Percentiles rank a stretch among this genome's conserved stretches.
These are phyloP conservation scores for Taurulus bubalis DNA, from an alignment of 2,113 vertebrate species.

Conservation along the genomic window DNA sequence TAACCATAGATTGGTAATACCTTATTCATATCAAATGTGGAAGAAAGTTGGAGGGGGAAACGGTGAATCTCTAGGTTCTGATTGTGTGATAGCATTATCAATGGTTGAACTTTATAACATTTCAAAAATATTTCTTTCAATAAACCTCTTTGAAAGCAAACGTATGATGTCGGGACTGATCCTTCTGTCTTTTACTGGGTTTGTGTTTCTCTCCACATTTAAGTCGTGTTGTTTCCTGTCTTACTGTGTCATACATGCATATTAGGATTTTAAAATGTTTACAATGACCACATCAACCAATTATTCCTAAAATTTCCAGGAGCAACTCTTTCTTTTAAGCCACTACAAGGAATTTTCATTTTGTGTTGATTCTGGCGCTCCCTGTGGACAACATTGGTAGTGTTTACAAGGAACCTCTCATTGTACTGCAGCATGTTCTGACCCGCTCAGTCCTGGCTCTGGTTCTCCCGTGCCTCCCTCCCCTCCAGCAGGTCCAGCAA, in stretches of 20 bases:
- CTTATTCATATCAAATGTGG: conserved; percentile 71
- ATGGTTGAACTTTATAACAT: conserved; percentile 83
- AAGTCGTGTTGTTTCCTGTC: background rate
- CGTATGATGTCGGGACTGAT: conserved; percentile 11
- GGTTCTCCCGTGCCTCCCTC: too few relatives aligned
- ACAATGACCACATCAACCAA: background rate
- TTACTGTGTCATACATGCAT: too few relatives aligned
- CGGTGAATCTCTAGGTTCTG: conserved; percentile 71
- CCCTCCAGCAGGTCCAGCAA: too few relatives aligned
- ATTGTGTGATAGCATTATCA: conserved; percentile 82
- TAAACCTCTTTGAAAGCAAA: conserved; percentile 84
- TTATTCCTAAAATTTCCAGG: too few relatives aligned
- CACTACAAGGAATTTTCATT: too few relatives aligned
- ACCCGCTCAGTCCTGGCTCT: too few relatives aligned
- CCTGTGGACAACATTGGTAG: too few relatives aligned
- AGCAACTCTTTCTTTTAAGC: too few relatives aligned
- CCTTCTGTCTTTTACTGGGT: background rate
- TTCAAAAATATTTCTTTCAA: conserved; percentile 84
- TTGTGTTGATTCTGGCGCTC: too few relatives aligned
- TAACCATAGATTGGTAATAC: conserved; percentile 5
- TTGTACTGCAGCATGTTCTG: too few relatives aligned
- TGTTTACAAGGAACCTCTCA: too few relatives aligned
- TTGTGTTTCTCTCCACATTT: background rate
- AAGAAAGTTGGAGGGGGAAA: conserved; percentile 52
- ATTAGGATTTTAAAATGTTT: background rate